These are phyloP conservation scores for Sinocyclocheilus anophthalmus DNA, from an alignment of 2,113 vertebrate genomes.

Conservation along the genomic window DNA sequence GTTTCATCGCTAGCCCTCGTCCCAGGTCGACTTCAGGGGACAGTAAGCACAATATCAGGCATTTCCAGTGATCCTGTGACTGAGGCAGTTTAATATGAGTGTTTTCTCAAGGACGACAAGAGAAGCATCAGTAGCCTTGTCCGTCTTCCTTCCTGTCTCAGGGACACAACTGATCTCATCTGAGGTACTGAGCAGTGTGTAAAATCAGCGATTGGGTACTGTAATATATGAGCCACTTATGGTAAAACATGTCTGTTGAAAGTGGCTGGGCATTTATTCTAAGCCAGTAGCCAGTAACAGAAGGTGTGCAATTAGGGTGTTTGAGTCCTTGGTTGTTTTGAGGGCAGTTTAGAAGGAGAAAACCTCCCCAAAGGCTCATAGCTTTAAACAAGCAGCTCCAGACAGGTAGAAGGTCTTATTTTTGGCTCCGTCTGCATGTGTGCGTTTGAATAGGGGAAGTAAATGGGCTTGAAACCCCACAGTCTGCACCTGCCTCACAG, in stretches of 20 bases:
- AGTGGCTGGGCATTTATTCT: constrained; percentile 4
- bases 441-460: constrained; percentile 24
- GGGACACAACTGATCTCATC: constrained; percentile 12
- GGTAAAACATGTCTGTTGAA: not conserved
- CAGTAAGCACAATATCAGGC: not conserved
- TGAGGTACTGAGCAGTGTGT: not conserved
- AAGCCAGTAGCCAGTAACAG: constrained; percentile 5
- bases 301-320: constrained; percentile 21
- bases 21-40: not conserved
- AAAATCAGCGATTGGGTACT: not conserved
- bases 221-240: not conserved
- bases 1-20: constrained; percentile 20
- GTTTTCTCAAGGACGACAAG: constrained; percentile 32
- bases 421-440: constrained; percentile 18
- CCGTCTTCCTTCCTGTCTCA: not conserved
- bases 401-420: constrained; percentile 27
- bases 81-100: not conserved
- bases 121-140: not conserved
- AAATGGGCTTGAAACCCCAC: constrained; percentile 37
- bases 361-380: constrained; percentile 10
- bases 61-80: not conserved
- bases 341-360: constrained; percentile 21
- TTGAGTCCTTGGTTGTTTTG: constrained; percentile 32
- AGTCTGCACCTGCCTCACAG: constrained; percentile 47
- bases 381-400: constrained; percentile 14